phyloP scores from a whole-genome alignment of 2,113 vertebrate genomes.

The Dasyprocta punctata region DNA sequence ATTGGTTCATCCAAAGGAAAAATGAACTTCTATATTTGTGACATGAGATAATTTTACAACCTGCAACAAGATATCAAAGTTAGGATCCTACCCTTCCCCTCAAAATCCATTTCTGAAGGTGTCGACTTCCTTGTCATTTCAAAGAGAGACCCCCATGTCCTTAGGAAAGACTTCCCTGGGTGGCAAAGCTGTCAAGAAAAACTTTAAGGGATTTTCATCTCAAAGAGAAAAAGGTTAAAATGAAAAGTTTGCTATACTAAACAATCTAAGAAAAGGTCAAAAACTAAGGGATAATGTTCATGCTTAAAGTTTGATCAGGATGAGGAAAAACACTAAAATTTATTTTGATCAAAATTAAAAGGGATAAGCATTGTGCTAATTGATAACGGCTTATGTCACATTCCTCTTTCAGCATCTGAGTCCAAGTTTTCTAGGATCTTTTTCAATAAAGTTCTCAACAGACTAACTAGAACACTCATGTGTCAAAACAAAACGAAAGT shows the following conservation, averaged over 20 bases:
- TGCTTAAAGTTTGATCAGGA: background rate
- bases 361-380: background rate
- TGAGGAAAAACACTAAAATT: background rate
- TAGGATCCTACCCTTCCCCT: background rate
- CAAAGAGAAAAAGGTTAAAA: background rate
- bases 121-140: background rate
- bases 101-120: background rate
- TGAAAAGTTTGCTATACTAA: background rate
- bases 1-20: background rate
- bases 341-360: background rate
- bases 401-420: background rate
- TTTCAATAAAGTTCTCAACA: background rate
- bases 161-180: background rate
- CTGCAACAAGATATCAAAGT: background rate
- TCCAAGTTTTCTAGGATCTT: background rate
- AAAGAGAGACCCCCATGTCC: background rate
- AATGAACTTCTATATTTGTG: background rate
- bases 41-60: background rate
- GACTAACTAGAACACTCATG: background rate
- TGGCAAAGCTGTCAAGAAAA: background rate
- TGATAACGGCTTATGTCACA: background rate
- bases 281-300: background rate
- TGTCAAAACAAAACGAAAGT: background rate
- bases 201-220: background rate
- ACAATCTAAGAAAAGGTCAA: background rate